Percentiles rank a stretch among this genome's conserved stretches.
phyloP scores from a whole-genome alignment of 2,113 vertebrate genomes.

The Chascanopsetta lugubris region DNA sequence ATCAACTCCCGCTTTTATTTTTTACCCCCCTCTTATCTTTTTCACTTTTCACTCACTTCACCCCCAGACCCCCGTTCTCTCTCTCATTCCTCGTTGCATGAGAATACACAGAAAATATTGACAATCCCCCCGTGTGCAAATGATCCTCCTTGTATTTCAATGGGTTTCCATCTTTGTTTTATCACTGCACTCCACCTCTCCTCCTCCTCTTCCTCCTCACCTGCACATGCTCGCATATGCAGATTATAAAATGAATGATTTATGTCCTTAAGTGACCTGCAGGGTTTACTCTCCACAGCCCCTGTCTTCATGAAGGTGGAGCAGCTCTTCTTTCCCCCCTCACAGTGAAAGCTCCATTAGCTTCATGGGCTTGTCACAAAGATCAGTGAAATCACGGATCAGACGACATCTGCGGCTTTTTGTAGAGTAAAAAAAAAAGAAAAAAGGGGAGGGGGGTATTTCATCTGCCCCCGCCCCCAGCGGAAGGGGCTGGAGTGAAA shows the following conservation, averaged over 20 bases:
- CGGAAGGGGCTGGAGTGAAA: neutral
- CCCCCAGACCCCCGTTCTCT: constrained; percentile 4
- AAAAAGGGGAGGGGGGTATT: constrained; percentile 63
- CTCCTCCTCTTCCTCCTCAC: too few species aligned
- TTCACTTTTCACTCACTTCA: constrained; percentile 22
- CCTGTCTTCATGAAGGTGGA: constrained; percentile 58
- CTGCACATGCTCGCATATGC: constrained; percentile 36
- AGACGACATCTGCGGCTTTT: constrained; percentile 29
- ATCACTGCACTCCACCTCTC: neutral
- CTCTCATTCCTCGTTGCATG: constrained; percentile 24
- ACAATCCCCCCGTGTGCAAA: constrained; percentile 2
- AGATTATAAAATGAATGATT: constrained; percentile 59
- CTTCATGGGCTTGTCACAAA: constrained; percentile 43
- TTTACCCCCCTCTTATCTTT: neutral
- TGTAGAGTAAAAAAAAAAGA: constrained; percentile 62
- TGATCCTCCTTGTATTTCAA: too few species aligned
- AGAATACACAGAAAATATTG: constrained; percentile 37
- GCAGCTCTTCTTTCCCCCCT: constrained; percentile 19
- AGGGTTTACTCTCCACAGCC: constrained; percentile 40
- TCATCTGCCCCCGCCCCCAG: constrained; percentile 5
- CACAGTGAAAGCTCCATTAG: constrained; percentile 47
- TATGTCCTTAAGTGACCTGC: constrained; percentile 51
- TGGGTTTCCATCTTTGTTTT: neutral
- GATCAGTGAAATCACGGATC: constrained; percentile 45
- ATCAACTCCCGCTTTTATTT: constrained; percentile 22